Percentiles rank a stretch among this genome's conserved stretches.
These are phyloP conservation scores for Siphamia tubifer DNA, from an alignment of 2,113 vertebrate genomes.

Conservation along the genomic window DNA sequence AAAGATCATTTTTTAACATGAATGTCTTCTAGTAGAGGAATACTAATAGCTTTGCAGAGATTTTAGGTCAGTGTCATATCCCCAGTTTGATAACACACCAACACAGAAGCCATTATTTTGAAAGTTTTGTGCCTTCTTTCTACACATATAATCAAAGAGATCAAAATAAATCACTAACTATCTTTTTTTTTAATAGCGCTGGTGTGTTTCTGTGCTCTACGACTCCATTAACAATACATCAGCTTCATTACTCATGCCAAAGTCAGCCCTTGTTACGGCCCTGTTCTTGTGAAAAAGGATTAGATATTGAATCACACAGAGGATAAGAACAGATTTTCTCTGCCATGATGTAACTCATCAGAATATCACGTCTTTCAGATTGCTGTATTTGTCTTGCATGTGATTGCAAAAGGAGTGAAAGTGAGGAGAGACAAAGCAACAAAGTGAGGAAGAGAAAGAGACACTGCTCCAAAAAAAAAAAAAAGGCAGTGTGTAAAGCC, in stretches of 20 bases:
- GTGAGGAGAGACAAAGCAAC: neutral
- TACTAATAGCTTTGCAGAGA: no score
- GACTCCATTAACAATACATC: slow-evolving; percentile 8
- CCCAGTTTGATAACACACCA: neutral
- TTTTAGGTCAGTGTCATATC: no score
- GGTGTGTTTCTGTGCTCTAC: neutral
- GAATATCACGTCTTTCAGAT: slow-evolving; percentile 56
- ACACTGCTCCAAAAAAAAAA: slow-evolving; percentile 2
- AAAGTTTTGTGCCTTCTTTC: neutral
- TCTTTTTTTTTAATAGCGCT: neutral
- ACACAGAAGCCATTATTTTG: neutral
- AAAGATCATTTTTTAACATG: no score
- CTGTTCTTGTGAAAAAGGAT: slow-evolving; percentile 53
- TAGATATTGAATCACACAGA: slow-evolving; percentile 56
- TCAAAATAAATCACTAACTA: neutral
- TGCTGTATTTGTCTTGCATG: slow-evolving; percentile 59
- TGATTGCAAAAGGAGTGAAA: slow-evolving; percentile 53
- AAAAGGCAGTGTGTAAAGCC: neutral
- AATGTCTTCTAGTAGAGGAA: no score
- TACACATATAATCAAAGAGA: neutral
- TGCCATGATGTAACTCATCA: slow-evolving; percentile 61
- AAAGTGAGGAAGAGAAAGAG: slow-evolving; percentile 5
- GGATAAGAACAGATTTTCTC: slow-evolving; percentile 57
- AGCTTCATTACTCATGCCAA: slow-evolving; percentile 34
- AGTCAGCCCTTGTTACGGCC: slow-evolving; percentile 27